These are phyloP conservation scores for Nephrotoma appendiculata DNA, from an alignment of 2,888 invertebrate genomes.

Conservation along the genomic window DNA sequence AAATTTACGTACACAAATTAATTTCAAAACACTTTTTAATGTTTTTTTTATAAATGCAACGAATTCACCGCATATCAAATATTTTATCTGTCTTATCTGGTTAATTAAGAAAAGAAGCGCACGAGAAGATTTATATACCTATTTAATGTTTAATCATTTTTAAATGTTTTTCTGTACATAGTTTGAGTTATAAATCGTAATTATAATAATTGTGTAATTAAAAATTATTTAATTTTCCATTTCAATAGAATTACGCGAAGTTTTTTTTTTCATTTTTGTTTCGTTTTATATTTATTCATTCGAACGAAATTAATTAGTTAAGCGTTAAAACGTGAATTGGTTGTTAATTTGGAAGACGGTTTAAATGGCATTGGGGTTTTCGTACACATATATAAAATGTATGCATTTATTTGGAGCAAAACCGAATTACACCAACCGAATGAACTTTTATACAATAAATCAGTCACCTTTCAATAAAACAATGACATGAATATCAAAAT, in stretches of 20 bases:
- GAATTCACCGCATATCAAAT: background rate
- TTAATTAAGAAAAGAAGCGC: background rate
- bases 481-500: background rate
- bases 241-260: background rate
- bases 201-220: too few relatives aligned
- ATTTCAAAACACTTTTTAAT: too few relatives aligned
- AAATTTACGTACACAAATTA: too few relatives aligned
- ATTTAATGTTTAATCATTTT: background rate
- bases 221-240: too few relatives aligned
- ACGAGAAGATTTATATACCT: background rate
- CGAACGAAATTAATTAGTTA: background rate
- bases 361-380: too few relatives aligned
- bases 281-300: background rate
- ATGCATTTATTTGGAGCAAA: too few relatives aligned
- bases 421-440: too few relatives aligned
- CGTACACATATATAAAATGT: too few relatives aligned
- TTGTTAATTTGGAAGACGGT: background rate
- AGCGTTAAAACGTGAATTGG: background rate
- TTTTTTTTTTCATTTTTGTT: background rate
- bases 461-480: background rate
- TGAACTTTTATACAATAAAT: background rate
- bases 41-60: background rate
- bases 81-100: background rate
- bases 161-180: too few relatives aligned
- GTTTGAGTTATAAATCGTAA: too few relatives aligned